Conservation (phyloP, 2,797 vertebrate species). For the Discoglossus pictus region DNA sequence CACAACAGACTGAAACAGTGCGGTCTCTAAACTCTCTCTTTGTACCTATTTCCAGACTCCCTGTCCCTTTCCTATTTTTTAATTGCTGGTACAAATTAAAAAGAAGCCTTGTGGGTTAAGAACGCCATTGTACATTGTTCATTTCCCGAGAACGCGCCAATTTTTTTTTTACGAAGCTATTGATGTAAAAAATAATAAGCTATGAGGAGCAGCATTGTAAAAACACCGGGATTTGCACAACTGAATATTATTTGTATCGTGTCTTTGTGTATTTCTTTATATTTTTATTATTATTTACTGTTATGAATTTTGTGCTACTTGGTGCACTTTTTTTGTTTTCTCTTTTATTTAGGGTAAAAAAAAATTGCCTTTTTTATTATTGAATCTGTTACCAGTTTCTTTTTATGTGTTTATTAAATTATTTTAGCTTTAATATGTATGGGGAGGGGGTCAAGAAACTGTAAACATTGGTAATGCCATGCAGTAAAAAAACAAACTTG, state of each 20-base stretch:
- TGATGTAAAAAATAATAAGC: slow-evolving; percentile 74
- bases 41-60: slow-evolving; percentile 76
- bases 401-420: slow-evolving; percentile 72
- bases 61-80: slow-evolving; percentile 65
- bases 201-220: slow-evolving; percentile 68
- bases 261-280: slow-evolving; percentile 23
- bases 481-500: slow-evolving; percentile 65
- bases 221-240: slow-evolving; percentile 76
- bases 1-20: slow-evolving; percentile 53
- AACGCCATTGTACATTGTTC: slow-evolving; percentile 84
- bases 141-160: slow-evolving; percentile 79
- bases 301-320: slow-evolving; percentile 53
- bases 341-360: not conserved
- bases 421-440: slow-evolving; percentile 79
- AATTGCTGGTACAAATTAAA: slow-evolving; percentile 75
- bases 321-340: slow-evolving; percentile 54
- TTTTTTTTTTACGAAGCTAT: slow-evolving; percentile 70
- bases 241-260: slow-evolving; percentile 64
- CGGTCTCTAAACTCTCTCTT: slow-evolving; percentile 71
- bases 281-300: slow-evolving; percentile 6
- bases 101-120: slow-evolving; percentile 60
- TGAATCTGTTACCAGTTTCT: slow-evolving; percentile 36
- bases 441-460: slow-evolving; percentile 68
- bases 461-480: slow-evolving; percentile 70
- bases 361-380: slow-evolving; percentile 7